Percentiles rank a stretch among this genome's conserved stretches.
Conservation (phyloP, 2,797 vertebrate genomes). For the Pseudomugil tenellus region DNA sequence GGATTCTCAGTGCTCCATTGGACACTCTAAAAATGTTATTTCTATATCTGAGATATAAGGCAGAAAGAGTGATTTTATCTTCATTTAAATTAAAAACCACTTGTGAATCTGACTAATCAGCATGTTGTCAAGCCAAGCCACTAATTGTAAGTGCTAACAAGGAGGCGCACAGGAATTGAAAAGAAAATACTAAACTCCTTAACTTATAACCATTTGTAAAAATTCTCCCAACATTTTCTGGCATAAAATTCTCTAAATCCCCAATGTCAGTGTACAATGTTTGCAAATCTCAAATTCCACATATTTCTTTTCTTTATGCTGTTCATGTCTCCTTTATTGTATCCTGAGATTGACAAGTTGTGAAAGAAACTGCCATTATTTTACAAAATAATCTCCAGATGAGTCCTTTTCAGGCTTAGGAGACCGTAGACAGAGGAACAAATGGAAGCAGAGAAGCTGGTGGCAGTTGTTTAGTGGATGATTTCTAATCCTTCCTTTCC, state of each 20-base stretch:
- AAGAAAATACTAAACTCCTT: background rate
- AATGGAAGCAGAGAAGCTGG: conserved; percentile 42
- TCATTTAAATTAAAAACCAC: conserved; percentile 12
- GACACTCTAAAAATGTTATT: background rate
- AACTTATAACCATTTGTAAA: conserved; percentile 11
- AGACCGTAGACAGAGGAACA: conserved; percentile 36
- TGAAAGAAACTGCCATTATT: conserved; percentile 39
- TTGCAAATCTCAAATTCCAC: conserved; percentile 11
- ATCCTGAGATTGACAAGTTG: conserved; percentile 40
- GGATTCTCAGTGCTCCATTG: background rate
- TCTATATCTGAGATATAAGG: conserved; percentile 17
- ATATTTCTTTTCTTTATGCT: conserved; percentile 1
- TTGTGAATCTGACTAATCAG: conserved; percentile 10
- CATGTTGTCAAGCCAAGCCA: background rate
- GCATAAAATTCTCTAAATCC: conserved; percentile 19
- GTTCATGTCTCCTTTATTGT: conserved; percentile 24
- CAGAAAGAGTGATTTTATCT: background rate
- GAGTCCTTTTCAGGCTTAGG: conserved; percentile 43
- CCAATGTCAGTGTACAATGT: background rate
- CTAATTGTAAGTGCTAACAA: conserved; percentile 30
- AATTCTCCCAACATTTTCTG: background rate
- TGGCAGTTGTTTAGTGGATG: conserved; percentile 25
- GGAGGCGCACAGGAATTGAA: background rate
- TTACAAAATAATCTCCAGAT: conserved; percentile 38
- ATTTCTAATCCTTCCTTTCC: conserved; percentile 52